Evolutionary conservation across 1,140 invertebrate genomes (phyloP), one percentile per base, ranked within the genome.

Genomic region (Scaptomyza hsui): DNA sequence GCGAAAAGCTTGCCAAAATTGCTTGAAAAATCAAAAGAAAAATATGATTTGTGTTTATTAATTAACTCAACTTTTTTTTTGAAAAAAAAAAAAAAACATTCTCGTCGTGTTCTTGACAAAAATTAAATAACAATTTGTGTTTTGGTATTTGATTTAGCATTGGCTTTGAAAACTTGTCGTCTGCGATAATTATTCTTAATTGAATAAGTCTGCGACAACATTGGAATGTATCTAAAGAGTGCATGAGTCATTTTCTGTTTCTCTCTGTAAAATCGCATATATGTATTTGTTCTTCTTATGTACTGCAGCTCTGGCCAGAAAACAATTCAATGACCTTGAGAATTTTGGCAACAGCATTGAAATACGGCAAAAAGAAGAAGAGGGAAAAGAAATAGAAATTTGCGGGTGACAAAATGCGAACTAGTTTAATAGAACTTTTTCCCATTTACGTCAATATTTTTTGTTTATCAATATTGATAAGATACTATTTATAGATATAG

Each of bases 21-120:
- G 24, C 13, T 61, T 44, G 51, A 42, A 60, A 65, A 81, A 69
- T 53, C 21, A 67, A 42, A 75, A 53, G 13, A 63, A 35, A 45
- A 52, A 45, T 62, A 52, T 69, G 44, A 75, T 74, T 70, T 71
- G 71, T 78, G 56, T 63, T 62, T 39, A 62, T 74, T 74, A 76
- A 65, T 72, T 52, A 72, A 72, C 53, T 60, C 32, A 53, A 35
- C 60, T 35, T 57, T 29, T 9, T 26, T 7, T 29, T n/a, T n/a
- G n/a, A n/a, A n/a, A n/a, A n/a, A n/a, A n/a, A 6, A 60, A 80
- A 73, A 61, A 68, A 65, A 47, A 19, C 39, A 59, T n/a, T n/a
- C 69, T 37, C 49, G 53, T 78, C 35, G 48, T 64, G 68, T 57
- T 76, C 68, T 80, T 75, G 53, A 65, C 75, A 63, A 65, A 79